A percentile compares a stretch with the other conserved stretches of the same genome.
phyloP scores from a whole-genome alignment of 2,888 invertebrate species.

The Stenurella melanura region DNA sequence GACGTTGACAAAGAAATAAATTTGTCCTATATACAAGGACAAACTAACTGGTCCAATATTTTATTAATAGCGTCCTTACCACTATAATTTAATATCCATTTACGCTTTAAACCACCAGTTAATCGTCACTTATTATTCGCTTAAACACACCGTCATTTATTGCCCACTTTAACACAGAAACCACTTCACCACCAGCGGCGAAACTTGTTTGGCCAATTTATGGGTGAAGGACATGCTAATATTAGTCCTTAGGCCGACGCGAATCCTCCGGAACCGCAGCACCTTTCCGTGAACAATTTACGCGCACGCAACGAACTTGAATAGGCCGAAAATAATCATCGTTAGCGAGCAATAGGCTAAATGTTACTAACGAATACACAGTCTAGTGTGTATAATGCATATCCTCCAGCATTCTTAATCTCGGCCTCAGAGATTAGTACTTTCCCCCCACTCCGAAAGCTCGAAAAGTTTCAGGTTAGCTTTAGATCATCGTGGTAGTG shows the following conservation, averaged over 20 bases:
- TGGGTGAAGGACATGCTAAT: constrained; percentile 50
- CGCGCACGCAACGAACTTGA: constrained; percentile 22
- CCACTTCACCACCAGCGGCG: constrained; percentile 39
- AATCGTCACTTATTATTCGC: constrained; percentile 15
- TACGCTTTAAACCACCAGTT: not conserved
- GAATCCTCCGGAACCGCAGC: constrained; percentile 29
- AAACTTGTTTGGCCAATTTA: constrained; percentile 50
- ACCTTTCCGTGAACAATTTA: constrained; percentile 28
- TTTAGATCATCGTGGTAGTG: not conserved
- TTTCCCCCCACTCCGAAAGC: constrained; percentile 22
- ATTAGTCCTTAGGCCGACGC: constrained; percentile 44
- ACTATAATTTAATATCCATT: not conserved
- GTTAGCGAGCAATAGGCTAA: constrained; percentile 24
- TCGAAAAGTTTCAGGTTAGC: constrained; percentile 3
- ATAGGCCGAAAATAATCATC: constrained; percentile 30
- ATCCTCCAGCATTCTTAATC: constrained; percentile 34
- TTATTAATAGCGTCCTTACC: not conserved
- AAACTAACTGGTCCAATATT: too few relatives aligned
- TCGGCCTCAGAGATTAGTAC: constrained; percentile 32
- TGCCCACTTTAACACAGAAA: constrained; percentile 18
- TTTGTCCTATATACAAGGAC: too few relatives aligned
- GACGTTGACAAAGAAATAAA: too few relatives aligned
- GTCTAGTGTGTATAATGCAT: constrained; percentile 25
- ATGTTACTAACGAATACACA: constrained; percentile 24
- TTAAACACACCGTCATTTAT: constrained; percentile 15